Evolutionary conservation across 1,140 invertebrate genomes (phyloP).

Genomic region (Nomia melanderi): DNA sequence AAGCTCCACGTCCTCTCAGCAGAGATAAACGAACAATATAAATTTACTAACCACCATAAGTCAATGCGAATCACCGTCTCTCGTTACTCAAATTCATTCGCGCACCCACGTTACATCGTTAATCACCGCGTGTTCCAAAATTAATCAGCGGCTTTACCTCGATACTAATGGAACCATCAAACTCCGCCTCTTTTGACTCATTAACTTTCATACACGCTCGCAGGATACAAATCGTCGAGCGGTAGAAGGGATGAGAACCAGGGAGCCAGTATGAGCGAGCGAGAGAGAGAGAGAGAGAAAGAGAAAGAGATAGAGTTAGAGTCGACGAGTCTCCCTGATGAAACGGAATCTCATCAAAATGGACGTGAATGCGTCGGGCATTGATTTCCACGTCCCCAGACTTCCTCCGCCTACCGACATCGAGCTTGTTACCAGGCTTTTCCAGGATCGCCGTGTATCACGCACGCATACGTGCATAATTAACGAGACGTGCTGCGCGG

Average conservation of each 20-base stretch:
- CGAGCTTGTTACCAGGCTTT: conserved; percentile 50
- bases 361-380: conserved; percentile 49
- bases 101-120: not conserved
- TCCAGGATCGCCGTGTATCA: conserved; percentile 51
- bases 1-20: no score
- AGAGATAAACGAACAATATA: no score
- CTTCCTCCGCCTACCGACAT: conserved; percentile 16
- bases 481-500: conserved; percentile 61
- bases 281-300: not conserved
- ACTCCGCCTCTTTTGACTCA: conserved; percentile 36
- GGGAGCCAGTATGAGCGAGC: no score
- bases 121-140: not conserved
- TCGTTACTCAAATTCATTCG: no score
- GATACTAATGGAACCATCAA: conserved; percentile 31
- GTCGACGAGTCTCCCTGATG: conserved; percentile 29
- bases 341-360: conserved; percentile 58
- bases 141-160: conserved; percentile 19
- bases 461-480: conserved; percentile 68
- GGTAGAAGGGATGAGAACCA: not conserved
- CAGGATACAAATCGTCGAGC: not conserved
- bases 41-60: no score
- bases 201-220: conserved; percentile 31
- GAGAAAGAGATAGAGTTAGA: not conserved
- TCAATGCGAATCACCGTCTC: no score
- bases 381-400: conserved; percentile 52